Percentiles rank a stretch among this genome's conserved stretches.
Conservation (phyloP, 2,797 vertebrate genomes). For the Pipistrellus kuhlii region DNA sequence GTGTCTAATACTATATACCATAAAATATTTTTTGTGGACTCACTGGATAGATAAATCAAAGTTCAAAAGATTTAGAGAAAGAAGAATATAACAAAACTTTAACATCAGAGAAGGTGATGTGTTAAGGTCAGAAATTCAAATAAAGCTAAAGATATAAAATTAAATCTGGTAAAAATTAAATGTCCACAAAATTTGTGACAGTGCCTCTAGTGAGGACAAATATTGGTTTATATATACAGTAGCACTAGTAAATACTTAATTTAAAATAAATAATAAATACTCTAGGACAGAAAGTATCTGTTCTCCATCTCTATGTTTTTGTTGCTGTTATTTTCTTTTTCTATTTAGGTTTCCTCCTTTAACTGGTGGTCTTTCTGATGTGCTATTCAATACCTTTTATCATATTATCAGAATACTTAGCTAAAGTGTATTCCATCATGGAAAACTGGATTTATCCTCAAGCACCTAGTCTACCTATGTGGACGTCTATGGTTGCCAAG, state of each 20-base stretch:
- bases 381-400: background rate
- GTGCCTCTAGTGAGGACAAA: background rate
- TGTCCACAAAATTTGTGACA: background rate
- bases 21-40: background rate
- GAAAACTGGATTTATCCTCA: conserved; percentile 20
- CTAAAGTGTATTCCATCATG: background rate
- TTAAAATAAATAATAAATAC: conserved; percentile 49
- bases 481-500: background rate
- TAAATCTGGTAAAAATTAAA: conserved; percentile 23
- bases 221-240: background rate
- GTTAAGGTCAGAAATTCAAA: conserved; percentile 5
- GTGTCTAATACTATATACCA: background rate
- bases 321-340: background rate
- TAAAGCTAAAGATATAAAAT: background rate
- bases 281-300: background rate
- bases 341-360: background rate
- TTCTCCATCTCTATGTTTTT: background rate
- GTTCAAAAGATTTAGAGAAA: background rate
- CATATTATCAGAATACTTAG: background rate
- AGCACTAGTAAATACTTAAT: background rate
- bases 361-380: background rate
- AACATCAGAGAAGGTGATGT: background rate
- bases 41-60: background rate
- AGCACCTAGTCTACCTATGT: background rate
- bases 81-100: background rate